Percentiles rank a stretch among this genome's conserved stretches.
These are phyloP conservation scores for Tetranychus piercei DNA, from an alignment of 2,888 invertebrate genomes.

Conservation along the genomic window DNA sequence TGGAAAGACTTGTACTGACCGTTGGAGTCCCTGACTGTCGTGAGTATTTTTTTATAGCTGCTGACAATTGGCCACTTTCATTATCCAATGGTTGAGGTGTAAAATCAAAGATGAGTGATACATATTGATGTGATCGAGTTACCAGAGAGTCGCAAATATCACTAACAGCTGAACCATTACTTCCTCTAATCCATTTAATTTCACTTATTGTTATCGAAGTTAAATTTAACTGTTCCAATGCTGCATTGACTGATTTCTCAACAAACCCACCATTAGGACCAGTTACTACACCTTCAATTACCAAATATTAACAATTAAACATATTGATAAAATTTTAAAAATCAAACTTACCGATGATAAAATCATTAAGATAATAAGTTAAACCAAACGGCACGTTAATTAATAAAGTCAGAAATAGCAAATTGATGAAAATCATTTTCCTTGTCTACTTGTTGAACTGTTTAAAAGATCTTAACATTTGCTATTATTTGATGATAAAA, in stretches of 20 bases:
- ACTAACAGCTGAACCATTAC: background rate
- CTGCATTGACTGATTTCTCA: background rate
- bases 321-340: background rate
- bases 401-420: background rate
- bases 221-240: background rate
- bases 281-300: background rate
- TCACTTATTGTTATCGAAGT: background rate
- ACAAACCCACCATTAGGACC: background rate
- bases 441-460: background rate
- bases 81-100: background rate
- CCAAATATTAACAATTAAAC: background rate
- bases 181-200: background rate
- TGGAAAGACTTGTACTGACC: conserved; percentile 41
- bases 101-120: background rate
- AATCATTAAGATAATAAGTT: background rate
- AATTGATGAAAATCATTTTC: background rate
- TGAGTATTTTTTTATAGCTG: background rate
- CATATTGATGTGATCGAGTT: background rate
- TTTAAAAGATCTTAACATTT: background rate
- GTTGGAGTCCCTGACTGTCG: background rate
- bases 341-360: background rate
- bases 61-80: background rate
- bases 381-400: background rate
- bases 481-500: background rate
- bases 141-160: background rate